These are phyloP conservation scores for Anoplopoma fimbria DNA, from an alignment of 2,113 vertebrate species.

Conservation along the genomic window DNA sequence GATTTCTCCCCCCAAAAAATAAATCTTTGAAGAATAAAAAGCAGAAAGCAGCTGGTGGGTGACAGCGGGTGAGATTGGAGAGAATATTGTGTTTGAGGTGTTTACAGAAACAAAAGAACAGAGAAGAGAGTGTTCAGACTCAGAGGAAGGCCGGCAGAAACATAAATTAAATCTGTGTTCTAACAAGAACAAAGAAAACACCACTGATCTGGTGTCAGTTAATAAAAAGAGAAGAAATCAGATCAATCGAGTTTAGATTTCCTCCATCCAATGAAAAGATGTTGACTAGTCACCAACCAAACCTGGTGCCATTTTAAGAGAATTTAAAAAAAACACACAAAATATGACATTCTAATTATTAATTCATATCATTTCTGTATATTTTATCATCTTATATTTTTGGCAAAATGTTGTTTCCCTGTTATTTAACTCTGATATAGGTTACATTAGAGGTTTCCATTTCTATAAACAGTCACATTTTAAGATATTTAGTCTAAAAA, in stretches of 20 bases:
- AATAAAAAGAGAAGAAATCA: no score
- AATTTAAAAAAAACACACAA: no score
- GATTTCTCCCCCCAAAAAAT: slow-evolving; percentile 24
- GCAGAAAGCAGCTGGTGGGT: slow-evolving; percentile 14
- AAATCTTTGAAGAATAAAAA: slow-evolving; percentile 9
- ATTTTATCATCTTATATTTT: background rate
- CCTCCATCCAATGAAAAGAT: no score
- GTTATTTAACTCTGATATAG: no score
- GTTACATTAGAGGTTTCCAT: no score
- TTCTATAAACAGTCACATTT: no score
- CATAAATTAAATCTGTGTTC: background rate
- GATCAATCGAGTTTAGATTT: no score
- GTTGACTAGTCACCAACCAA: no score
- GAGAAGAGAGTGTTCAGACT: background rate
- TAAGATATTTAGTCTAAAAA: no score
- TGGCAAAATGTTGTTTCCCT: background rate
- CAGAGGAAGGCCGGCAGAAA: slow-evolving; percentile 30
- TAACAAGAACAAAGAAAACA: no score
- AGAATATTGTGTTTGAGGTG: slow-evolving; percentile 11
- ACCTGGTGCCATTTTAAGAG: no score
- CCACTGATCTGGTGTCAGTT: background rate
- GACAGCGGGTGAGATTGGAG: slow-evolving; percentile 52
- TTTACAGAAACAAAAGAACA: slow-evolving; percentile 11
- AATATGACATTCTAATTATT: background rate
- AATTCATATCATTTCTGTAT: background rate